phyloP scores from a whole-genome alignment of 1,140 invertebrate species.

The Dreissena polymorpha region DNA sequence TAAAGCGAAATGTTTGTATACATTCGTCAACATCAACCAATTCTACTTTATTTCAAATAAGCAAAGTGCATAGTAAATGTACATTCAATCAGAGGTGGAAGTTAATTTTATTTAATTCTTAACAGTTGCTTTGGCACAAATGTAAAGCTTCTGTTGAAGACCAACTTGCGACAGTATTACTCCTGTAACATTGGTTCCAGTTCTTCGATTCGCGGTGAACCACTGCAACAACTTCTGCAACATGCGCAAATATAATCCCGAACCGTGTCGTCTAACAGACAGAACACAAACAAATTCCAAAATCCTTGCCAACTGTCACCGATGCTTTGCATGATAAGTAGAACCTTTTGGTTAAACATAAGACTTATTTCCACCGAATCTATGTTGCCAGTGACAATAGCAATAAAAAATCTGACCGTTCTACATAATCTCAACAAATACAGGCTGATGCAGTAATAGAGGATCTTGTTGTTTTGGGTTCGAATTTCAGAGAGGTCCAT shows the following conservation, averaged over 20 bases:
- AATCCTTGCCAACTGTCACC: conserved; percentile 55
- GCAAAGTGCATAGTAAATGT: too few relatives aligned
- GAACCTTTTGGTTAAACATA: conserved; percentile 17
- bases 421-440: conserved; percentile 57
- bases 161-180: too few relatives aligned
- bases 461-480: conserved; percentile 47
- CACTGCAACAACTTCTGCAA: too few relatives aligned
- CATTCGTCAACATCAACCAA: too few relatives aligned
- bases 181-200: too few relatives aligned
- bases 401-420: conserved; percentile 46
- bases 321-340: conserved; percentile 53
- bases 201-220: too few relatives aligned
- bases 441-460: conserved; percentile 32
- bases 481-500: conserved; percentile 10
- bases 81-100: too few relatives aligned
- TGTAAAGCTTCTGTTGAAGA: too few relatives aligned
- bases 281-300: conserved; percentile 58
- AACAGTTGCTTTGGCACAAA: too few relatives aligned
- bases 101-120: too few relatives aligned
- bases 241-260: conserved; percentile 10
- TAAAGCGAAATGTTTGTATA: too few relatives aligned
- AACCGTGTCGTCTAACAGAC: conserved; percentile 53
- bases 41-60: too few relatives aligned
- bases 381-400: neutral
- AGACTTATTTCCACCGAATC: neutral